Evolutionary conservation across 2,113 vertebrate genomes (phyloP).

Genomic region (Passer domesticus): DNA sequence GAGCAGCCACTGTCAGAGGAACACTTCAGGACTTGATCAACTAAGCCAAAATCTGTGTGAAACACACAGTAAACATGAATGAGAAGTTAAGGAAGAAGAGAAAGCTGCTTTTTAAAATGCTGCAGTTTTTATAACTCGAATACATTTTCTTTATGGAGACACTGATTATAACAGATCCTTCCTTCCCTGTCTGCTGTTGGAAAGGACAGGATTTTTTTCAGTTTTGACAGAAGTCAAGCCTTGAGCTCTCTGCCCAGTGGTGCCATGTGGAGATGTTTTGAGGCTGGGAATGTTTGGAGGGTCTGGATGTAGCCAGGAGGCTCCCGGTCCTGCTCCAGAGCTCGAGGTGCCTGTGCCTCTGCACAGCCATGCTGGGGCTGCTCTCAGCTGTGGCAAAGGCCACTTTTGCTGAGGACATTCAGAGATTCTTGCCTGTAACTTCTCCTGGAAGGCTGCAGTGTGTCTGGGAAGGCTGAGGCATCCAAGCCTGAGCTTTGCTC

Average conservation of each 20-base stretch:
- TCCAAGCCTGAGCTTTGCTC: background rate
- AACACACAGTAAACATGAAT: background rate
- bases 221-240: background rate
- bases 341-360: background rate
- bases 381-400: background rate
- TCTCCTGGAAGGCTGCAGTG: background rate
- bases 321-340: background rate
- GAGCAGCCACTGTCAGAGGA: background rate
- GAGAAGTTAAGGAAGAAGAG: background rate
- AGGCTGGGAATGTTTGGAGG: background rate
- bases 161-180: background rate
- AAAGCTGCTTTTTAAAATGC: background rate
- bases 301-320: background rate
- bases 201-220: background rate
- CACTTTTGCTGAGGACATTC: background rate
- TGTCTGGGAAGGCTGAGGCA: background rate
- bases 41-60: background rate
- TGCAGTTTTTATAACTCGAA: background rate
- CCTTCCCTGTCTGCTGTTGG: background rate
- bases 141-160: background rate
- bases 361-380: background rate
- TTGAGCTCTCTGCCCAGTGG: background rate
- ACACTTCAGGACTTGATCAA: background rate
- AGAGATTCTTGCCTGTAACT: background rate
- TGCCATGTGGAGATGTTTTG: background rate